Evolutionary conservation across 2,797 vertebrate genomes (phyloP).

Genomic region (Alfaro cultratus): DNA sequence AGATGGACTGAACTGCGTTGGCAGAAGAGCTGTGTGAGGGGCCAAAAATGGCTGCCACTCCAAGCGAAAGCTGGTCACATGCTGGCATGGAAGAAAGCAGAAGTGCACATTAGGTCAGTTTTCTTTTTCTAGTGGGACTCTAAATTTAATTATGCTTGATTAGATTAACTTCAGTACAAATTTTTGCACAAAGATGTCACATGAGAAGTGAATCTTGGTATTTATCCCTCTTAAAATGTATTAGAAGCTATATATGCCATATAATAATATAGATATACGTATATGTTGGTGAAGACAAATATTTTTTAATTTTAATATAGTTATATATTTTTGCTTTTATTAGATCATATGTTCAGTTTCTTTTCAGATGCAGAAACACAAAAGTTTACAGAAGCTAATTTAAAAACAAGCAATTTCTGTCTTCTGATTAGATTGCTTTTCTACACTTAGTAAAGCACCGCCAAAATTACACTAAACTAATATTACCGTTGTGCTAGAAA

Average conservation of each 20-base stretch:
- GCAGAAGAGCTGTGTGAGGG: constrained; percentile 98
- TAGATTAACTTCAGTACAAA: neutral
- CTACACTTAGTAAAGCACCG: neutral
- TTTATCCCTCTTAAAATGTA: neutral
- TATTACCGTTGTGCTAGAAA: neutral
- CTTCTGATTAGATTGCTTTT: neutral
- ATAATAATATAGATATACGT: neutral
- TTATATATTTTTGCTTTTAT: neutral
- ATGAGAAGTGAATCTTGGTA: neutral
- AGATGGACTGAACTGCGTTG: constrained; percentile 98
- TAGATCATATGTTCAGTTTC: neutral
- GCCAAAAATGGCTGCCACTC: constrained; percentile 98
- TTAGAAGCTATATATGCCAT: neutral
- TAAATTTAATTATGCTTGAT: neutral
- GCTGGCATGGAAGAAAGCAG: constrained; percentile 75
- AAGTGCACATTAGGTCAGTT: neutral
- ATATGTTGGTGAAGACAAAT: neutral
- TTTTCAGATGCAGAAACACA: neutral
- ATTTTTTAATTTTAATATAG: neutral
- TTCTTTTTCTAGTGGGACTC: neutral
- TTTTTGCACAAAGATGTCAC: neutral
- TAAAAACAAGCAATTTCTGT: neutral
- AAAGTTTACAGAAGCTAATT: neutral
- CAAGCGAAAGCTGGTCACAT: constrained; percentile 97
- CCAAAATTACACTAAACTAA: neutral